Evolutionary conservation across 2,113 vertebrate genomes (phyloP), one percentile per base, ranked within the genome.

Genomic region (Micronycteris hirsuta): DNA sequence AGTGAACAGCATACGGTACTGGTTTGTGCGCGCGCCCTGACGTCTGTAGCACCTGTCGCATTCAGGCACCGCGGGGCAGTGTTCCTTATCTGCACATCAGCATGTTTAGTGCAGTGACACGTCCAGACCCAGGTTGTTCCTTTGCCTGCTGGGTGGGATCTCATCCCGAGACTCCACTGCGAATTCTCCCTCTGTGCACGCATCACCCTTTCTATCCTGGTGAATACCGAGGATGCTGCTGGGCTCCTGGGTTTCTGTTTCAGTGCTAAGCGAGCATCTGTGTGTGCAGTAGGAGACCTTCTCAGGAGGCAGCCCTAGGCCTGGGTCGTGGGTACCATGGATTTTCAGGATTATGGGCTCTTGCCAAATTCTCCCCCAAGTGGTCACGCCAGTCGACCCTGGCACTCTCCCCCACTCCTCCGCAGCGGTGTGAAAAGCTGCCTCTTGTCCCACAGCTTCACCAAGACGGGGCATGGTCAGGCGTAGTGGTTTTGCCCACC

Each of bases 21-120:
- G 36, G 56, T 73, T 28, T 45, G 33, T 47, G 24, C 36, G 56
- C n/a, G 31, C 28, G 20, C 65, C 71, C 8, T 43, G 26, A 33
- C 41, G 16, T 3, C 12, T 17, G 7, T 7, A 41, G 31, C 7
- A 4, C 5, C 61, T 11, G 2, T 36, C 7, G 10, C 14, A 10
- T 10, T 28, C 19, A 13, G 43, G 43, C 31, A 14, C 58, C 7
- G 16, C 15, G 15, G 33, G n/a, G 47, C 58, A 26, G 4, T 33
- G 22, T 28, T 36, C 70, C 56, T 41, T 61, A 9, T 76, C 68
- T 28, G 24, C 33, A 38, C 26, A 36, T 13, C 38, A 22, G 33
- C 38, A n/a, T 16, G 8, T 70, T 56, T 5, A 26, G 58, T 49
- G 26, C 28, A 68, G 45, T 1, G 47, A 74, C 20, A 17, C 3